Conservation (phyloP, 2,797 vertebrate species). For the Poecilia wingei region DNA sequence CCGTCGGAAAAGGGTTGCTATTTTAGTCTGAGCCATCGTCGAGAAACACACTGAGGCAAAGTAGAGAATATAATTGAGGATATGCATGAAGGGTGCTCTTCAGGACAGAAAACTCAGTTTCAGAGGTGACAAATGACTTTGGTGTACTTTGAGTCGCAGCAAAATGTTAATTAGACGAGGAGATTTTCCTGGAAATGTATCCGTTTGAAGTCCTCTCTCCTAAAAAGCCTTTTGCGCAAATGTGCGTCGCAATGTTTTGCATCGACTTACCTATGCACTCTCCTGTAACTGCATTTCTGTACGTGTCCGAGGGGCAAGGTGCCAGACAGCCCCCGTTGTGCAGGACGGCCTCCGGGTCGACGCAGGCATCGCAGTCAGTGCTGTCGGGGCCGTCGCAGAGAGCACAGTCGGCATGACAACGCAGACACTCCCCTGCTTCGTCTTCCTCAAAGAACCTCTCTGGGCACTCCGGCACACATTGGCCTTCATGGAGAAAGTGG, state of each 20-base stretch:
- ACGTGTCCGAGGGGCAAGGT: slow-evolving; percentile 83
- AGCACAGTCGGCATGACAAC: slow-evolving; percentile 84
- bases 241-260: not conserved
- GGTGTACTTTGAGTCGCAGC: slow-evolving; percentile 1
- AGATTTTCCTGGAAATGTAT: not conserved
- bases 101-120: slow-evolving; percentile 42
- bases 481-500: slow-evolving; percentile 81
- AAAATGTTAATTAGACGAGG: slow-evolving; percentile 1
- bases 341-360: slow-evolving; percentile 53
- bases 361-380: slow-evolving; percentile 83
- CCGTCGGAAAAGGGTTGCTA: slow-evolving; percentile 58
- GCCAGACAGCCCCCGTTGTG: slow-evolving; percentile 81
- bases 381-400: slow-evolving; percentile 81
- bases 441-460: slow-evolving; percentile 78
- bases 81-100: slow-evolving; percentile 28
- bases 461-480: slow-evolving; percentile 85
- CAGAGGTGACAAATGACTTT: slow-evolving; percentile 21
- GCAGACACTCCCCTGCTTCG: slow-evolving; percentile 72
- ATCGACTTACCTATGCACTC: slow-evolving; percentile 83
- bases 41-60: slow-evolving; percentile 50
- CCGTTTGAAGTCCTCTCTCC: not conserved
- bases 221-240: not conserved
- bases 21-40: slow-evolving; percentile 58
- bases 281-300: slow-evolving; percentile 69
- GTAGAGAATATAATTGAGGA: slow-evolving; percentile 46